These are phyloP conservation scores for Pseudanteris insignis DNA, from an alignment of 2,888 invertebrate species.

Conservation along the genomic window DNA sequence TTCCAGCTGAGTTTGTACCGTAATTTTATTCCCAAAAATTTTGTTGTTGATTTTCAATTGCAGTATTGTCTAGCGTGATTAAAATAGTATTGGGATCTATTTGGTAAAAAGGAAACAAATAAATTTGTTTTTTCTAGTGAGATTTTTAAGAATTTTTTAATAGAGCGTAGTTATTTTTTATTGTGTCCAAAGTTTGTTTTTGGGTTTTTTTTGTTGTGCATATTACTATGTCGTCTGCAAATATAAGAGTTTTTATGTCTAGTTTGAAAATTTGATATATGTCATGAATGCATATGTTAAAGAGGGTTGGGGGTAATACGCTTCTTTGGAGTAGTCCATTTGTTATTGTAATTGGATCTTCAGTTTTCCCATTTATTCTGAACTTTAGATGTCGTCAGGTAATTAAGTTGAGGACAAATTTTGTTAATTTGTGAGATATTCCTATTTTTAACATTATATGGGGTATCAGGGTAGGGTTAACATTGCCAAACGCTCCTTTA, in stretches of 20 bases:
- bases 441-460: no score
- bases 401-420: no score
- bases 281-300: constrained; percentile 1
- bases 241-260: background rate
- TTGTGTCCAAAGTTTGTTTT: background rate
- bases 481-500: no score
- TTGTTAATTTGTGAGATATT: no score
- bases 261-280: background rate
- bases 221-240: constrained; percentile 1
- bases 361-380: no score
- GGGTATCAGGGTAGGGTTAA: no score
- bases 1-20: constrained; percentile 1
- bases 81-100: background rate
- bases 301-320: background rate
- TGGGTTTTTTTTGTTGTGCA: background rate
- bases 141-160: no score
- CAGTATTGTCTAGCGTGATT: background rate
- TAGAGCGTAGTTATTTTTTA: background rate
- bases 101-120: background rate
- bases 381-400: no score
- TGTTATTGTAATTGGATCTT: no score
- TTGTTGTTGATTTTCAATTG: background rate
- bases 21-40: constrained; percentile 1
- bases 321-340: no score
- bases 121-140: constrained; percentile 1